These are phyloP conservation scores for Ips nitidus DNA, from an alignment of 1,140 invertebrate species.

Conservation along the genomic window DNA sequence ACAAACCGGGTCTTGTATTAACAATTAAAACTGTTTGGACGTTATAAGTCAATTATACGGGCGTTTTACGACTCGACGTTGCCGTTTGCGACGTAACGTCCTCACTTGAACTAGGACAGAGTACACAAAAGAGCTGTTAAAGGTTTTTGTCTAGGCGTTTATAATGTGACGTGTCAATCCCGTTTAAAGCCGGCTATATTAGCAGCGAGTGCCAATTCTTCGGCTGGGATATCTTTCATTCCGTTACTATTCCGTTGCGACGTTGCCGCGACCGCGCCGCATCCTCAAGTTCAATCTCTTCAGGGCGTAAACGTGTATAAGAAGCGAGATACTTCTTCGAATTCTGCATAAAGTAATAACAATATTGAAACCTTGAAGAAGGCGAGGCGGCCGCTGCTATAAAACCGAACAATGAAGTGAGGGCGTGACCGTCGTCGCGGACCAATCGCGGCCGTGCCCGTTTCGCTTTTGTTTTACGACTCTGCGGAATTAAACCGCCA, in stretches of 20 bases:
- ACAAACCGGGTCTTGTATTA: too few species aligned
- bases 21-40: too few species aligned
- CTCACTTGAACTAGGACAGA: too few species aligned
- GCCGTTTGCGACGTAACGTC: too few species aligned
- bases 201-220: too few species aligned
- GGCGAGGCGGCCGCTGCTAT: slow-evolving; percentile 1
- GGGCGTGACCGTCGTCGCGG: slow-evolving; percentile 23
- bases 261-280: neutral
- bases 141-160: too few species aligned
- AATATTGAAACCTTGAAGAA: slow-evolving; percentile 18
- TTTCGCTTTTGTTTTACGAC: slow-evolving; percentile 35
- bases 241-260: neutral
- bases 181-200: too few species aligned
- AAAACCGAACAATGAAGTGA: slow-evolving; percentile 26
- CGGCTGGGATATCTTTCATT: too few species aligned
- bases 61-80: too few species aligned
- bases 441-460: slow-evolving; percentile 22
- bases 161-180: too few species aligned
- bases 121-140: too few species aligned
- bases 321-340: slow-evolving; percentile 7
- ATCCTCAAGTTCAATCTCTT: slow-evolving; percentile 1
- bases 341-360: slow-evolving; percentile 14
- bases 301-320: neutral
- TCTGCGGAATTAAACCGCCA: slow-evolving; percentile 37
- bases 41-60: too few species aligned